Evolutionary conservation across 2,888 invertebrate genomes (phyloP).

Genomic region (Stramonita haemastoma): DNA sequence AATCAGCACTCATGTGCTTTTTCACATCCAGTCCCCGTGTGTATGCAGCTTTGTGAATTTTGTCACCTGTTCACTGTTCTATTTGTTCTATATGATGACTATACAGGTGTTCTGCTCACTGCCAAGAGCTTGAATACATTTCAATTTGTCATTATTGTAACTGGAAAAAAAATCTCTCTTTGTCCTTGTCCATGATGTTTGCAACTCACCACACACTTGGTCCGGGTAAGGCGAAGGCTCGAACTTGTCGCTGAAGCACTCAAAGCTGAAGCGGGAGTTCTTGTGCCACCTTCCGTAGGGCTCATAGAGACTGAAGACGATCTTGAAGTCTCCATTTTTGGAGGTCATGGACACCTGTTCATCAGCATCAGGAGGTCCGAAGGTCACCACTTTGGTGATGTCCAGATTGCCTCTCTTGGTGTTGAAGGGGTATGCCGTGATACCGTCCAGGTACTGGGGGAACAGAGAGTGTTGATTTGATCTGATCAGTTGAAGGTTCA

Average conservation of each 20-base stretch:
- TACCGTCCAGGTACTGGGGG: background rate
- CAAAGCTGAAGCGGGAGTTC: slow-evolving; percentile 11
- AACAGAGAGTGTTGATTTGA: background rate
- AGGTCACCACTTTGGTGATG: background rate
- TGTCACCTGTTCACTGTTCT: too few species aligned
- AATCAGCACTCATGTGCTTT: too few species aligned
- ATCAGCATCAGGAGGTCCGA: background rate
- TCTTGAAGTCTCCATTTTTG: slow-evolving; percentile 8
- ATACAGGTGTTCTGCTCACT: too few species aligned
- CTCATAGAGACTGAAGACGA: slow-evolving; percentile 17
- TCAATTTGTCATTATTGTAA: too few species aligned
- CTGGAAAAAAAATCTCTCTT: too few species aligned
- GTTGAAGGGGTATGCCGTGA: background rate
- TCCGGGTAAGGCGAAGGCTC: background rate
- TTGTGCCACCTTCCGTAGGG: background rate
- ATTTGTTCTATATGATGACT: too few species aligned
- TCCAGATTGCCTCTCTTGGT: background rate
- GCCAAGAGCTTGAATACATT: too few species aligned
- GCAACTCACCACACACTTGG: slow-evolving; percentile 8
- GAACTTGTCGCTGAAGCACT: slow-evolving; percentile 14
- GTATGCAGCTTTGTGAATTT: too few species aligned
- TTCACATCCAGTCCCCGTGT: too few species aligned
- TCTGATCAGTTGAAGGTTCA: background rate
- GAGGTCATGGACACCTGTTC: background rate
- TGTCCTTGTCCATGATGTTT: too few species aligned